phyloP scores from a whole-genome alignment of 2,888 invertebrate genomes.

The Agonopterix arenella region DNA sequence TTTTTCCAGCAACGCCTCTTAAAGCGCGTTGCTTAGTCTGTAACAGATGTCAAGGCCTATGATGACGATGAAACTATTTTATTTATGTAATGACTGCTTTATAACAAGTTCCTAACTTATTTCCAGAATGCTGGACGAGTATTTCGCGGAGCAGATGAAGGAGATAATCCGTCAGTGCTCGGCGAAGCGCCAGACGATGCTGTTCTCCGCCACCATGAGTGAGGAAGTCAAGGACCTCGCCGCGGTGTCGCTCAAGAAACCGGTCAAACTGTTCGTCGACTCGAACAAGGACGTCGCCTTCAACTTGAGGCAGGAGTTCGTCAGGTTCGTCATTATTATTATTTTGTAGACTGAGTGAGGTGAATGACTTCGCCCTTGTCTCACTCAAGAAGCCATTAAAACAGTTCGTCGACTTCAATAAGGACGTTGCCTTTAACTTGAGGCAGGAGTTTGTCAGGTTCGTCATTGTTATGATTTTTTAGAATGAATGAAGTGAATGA shows the following conservation, averaged over 20 bases:
- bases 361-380: slow-evolving; percentile 83
- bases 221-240: slow-evolving; percentile 97
- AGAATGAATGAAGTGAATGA: slow-evolving; percentile 81
- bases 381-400: slow-evolving; percentile 91
- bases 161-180: slow-evolving; percentile 97
- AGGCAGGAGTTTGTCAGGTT: slow-evolving; percentile 95
- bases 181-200: slow-evolving; percentile 93
- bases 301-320: slow-evolving; percentile 97
- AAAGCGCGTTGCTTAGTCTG: too few species aligned
- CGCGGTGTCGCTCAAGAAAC: slow-evolving; percentile 93
- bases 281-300: slow-evolving; percentile 97
- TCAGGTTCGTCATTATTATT: slow-evolving; percentile 70
- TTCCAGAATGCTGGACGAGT: slow-evolving; percentile 95
- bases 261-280: slow-evolving; percentile 96
- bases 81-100: too few species aligned
- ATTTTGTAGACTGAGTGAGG: slow-evolving; percentile 35
- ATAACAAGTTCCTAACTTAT: too few species aligned
- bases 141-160: slow-evolving; percentile 99
- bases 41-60: too few species aligned
- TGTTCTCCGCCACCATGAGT: slow-evolving; percentile 99
- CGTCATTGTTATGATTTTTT: slow-evolving; percentile 10
- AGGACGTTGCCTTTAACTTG: slow-evolving; percentile 95
- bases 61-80: too few species aligned
- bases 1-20: too few species aligned
- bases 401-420: slow-evolving; percentile 97